Evolutionary conservation across 2,888 invertebrate genomes (phyloP).

Genomic region (Rhimphoctona megacephalus): DNA sequence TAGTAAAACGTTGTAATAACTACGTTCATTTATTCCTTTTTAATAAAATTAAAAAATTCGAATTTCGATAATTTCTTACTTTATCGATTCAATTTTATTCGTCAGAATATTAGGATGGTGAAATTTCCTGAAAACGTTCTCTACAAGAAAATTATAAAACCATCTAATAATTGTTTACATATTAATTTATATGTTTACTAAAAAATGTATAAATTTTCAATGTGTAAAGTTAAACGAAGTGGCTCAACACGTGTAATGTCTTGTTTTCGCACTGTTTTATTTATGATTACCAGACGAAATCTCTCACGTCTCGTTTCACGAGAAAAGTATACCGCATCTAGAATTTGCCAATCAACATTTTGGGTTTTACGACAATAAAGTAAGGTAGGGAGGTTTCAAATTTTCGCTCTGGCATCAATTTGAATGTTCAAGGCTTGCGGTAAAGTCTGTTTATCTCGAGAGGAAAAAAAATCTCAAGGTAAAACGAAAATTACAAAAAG

Average conservation of each 20-base stretch:
- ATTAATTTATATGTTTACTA: too few relatives aligned
- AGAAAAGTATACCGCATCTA: not conserved
- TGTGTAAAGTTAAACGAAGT: not conserved
- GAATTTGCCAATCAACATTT: slow-evolving; percentile 2
- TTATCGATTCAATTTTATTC: not conserved
- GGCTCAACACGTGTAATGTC: not conserved
- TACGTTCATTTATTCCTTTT: not conserved
- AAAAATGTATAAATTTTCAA: too few relatives aligned
- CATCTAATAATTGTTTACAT: too few relatives aligned
- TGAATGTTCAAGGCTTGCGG: not conserved
- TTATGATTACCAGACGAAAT: not conserved
- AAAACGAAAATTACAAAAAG: not conserved
- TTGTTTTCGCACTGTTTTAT: not conserved
- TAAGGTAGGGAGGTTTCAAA: not conserved
- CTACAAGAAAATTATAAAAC: too few relatives aligned
- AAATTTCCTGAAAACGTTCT: not conserved
- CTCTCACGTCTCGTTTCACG: not conserved
- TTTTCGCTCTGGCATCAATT: not conserved
- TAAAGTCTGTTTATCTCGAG: not conserved
- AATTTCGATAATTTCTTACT: not conserved
- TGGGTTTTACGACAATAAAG: not conserved
- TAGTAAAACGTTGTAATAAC: not conserved
- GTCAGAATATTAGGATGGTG: too few relatives aligned
- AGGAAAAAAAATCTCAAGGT: not conserved
- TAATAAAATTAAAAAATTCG: not conserved